A percentile compares a stretch with the other conserved stretches of the same genome.
These are phyloP conservation scores for Cryptoblepharus egeriae DNA, from an alignment of 2,797 vertebrate genomes.

Conservation along the genomic window DNA sequence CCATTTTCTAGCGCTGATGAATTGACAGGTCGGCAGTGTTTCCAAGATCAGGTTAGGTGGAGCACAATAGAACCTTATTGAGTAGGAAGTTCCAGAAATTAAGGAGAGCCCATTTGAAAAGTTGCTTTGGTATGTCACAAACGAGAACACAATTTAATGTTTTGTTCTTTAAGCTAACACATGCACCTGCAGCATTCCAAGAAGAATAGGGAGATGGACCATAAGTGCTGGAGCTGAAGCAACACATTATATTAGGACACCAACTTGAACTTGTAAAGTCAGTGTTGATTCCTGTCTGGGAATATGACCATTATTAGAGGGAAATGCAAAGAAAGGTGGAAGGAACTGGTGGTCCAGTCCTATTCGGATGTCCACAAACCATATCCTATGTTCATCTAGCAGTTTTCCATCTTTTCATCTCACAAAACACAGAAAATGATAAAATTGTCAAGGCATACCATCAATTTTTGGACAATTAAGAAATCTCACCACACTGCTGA, in stretches of 20 bases:
- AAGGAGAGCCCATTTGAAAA: constrained; percentile 67
- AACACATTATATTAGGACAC: constrained; percentile 6
- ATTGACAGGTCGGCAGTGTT: constrained; percentile 67
- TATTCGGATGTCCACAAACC: too few species aligned
- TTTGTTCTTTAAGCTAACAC: constrained; percentile 63
- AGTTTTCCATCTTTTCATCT: too few species aligned
- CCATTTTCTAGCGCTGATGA: constrained; percentile 65
- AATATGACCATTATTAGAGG: constrained; percentile 3
- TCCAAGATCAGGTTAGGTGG: constrained; percentile 63
- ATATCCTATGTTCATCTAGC: too few species aligned
- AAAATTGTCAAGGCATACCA: too few species aligned
- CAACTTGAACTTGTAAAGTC: background rate
- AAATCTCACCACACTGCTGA: too few species aligned
- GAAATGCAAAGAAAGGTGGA: background rate
- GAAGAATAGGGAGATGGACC: constrained; percentile 42
- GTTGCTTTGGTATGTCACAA: constrained; percentile 67
- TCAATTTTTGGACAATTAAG: too few species aligned
- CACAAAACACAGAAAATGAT: too few species aligned
- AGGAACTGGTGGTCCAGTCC: background rate
- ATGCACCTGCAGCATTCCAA: constrained; percentile 63
- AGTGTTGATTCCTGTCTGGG: background rate
- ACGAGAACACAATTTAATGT: constrained; percentile 62
- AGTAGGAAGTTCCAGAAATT: constrained; percentile 62
- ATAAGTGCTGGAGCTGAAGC: constrained; percentile 42
- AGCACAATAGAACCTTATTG: constrained; percentile 67